These are phyloP conservation scores for Drosophila sp. DNA, from an alignment of 1,140 invertebrate genomes.

Conservation along the genomic window DNA sequence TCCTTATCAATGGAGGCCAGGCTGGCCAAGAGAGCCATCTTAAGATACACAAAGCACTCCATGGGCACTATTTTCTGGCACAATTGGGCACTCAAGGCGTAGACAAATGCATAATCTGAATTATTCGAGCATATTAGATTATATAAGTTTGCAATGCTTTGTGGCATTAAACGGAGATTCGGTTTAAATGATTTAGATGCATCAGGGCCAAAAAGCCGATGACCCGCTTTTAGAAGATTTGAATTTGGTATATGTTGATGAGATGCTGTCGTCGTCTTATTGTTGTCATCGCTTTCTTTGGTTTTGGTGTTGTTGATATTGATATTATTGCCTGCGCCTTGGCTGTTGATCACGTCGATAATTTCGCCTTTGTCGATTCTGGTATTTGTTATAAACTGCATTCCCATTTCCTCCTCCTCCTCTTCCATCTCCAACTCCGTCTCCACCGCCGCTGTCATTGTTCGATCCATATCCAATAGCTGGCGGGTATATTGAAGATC, in stretches of 20 bases:
- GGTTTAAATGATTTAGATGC: not conserved
- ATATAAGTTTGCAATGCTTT: slow-evolving; percentile 51
- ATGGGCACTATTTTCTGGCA: slow-evolving; percentile 69
- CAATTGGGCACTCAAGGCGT: slow-evolving; percentile 65
- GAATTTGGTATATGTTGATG: not conserved
- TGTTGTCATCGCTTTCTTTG: not conserved
- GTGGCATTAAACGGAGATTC: slow-evolving; percentile 55
- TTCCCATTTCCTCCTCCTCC: not conserved
- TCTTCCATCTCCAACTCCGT: not conserved
- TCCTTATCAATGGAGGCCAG: slow-evolving; percentile 59
- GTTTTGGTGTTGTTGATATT: not conserved
- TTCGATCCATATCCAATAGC: slow-evolving; percentile 42
- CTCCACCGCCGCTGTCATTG: not conserved
- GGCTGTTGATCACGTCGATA: not conserved
- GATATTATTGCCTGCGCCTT: too few relatives aligned
- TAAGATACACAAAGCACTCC: slow-evolving; percentile 70
- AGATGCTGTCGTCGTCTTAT: not conserved
- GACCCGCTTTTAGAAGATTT: not conserved
- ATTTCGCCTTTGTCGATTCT: not conserved
- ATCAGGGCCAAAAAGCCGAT: slow-evolving; percentile 11
- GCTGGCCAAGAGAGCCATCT: slow-evolving; percentile 71
- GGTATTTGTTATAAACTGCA: not conserved
- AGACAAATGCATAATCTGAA: slow-evolving; percentile 77
- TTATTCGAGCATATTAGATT: slow-evolving; percentile 42
- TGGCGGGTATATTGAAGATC: slow-evolving; percentile 25